Conservation (phyloP, 1,140 invertebrate genomes). For the Drosophila triauraria region DNA sequence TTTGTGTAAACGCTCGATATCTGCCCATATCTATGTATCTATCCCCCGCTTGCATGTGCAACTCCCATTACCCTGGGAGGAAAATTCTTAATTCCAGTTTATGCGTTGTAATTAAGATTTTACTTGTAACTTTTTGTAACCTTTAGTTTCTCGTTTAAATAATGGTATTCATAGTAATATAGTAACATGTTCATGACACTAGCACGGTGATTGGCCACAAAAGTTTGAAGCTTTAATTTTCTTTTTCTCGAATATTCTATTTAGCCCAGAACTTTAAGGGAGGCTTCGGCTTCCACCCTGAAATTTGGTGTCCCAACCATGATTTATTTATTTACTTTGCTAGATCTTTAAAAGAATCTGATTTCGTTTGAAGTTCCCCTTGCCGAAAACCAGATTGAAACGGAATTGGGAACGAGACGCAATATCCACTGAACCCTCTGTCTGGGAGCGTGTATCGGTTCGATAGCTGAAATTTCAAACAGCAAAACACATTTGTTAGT, state of each 20-base stretch:
- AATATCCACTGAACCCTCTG: constrained; percentile 7
- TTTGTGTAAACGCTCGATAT: neutral
- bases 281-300: no score
- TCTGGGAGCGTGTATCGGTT: neutral
- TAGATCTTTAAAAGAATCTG: no score
- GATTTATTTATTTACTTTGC: neutral
- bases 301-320: neutral
- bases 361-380: neutral
- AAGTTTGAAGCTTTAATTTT: neutral
- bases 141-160: neutral
- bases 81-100: neutral
- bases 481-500: constrained; percentile 26
- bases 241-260: no score
- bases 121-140: neutral
- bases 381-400: neutral
- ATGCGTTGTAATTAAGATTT: neutral
- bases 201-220: neutral
- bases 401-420: constrained; percentile 8
- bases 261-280: no score
- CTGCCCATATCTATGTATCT: neutral
- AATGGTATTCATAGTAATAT: no score
- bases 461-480: constrained; percentile 17
- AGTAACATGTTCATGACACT: no score
- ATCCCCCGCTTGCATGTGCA: neutral
- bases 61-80: neutral